Conservation (phyloP, 2,113 vertebrate species). For the Chaetodon auriga region DNA sequence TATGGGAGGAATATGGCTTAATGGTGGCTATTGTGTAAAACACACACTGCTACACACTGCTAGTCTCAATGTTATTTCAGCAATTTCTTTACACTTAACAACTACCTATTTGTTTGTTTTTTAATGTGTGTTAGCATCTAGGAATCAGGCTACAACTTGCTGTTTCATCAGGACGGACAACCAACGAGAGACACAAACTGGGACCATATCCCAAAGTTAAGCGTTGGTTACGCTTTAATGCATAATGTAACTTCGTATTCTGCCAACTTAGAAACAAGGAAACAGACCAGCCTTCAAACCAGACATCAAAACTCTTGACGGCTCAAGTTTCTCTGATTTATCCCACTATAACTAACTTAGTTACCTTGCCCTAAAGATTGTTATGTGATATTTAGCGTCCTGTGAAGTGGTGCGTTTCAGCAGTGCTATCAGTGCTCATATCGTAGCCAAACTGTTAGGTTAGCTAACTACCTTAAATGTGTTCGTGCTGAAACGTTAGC, state of each 20-base stretch:
- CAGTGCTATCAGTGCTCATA: background rate
- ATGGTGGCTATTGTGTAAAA: background rate
- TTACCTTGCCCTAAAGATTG: background rate
- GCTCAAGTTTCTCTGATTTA: background rate
- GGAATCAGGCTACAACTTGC: no score
- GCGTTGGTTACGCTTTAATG: background rate
- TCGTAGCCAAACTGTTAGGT: constrained; percentile 14
- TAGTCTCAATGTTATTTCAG: background rate
- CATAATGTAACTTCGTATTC: no score
- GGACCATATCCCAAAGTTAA: background rate
- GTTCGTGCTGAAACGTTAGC: background rate
- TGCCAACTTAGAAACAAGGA: background rate
- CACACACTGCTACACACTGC: background rate
- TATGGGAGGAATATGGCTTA: background rate
- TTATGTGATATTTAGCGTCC: background rate
- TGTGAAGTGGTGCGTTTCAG: background rate
- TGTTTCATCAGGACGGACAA: background rate
- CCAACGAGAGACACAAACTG: no score
- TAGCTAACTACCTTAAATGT: background rate
- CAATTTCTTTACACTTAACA: background rate
- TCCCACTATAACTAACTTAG: background rate
- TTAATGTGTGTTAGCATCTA: background rate
- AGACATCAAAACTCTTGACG: background rate
- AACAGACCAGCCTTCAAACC: no score
- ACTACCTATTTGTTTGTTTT: background rate